Percentiles rank a stretch among this genome's conserved stretches.
Conservation (phyloP, 2,113 vertebrate genomes). For the Cephalopterus ornatus region DNA sequence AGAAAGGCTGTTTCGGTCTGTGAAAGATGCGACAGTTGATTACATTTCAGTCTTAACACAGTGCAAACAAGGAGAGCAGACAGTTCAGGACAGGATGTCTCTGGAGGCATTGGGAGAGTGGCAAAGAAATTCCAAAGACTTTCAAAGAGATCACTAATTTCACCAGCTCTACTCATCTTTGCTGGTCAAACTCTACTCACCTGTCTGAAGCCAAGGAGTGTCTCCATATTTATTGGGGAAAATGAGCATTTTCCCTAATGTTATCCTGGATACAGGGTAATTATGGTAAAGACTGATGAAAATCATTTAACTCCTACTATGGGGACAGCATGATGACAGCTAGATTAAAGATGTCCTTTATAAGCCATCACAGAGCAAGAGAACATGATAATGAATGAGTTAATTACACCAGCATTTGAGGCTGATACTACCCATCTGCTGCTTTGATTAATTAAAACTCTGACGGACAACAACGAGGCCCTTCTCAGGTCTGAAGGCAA, state of each 20-base stretch:
- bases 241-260: background rate
- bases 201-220: background rate
- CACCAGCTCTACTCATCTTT: background rate
- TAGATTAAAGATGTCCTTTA: conserved; percentile 50
- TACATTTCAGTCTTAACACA: background rate
- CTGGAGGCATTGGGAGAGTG: background rate
- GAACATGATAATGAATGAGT: conserved; percentile 75
- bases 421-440: conserved; percentile 71
- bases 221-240: background rate
- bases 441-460: conserved; percentile 75
- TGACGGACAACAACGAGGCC: conserved; percentile 41
- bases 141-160: background rate
- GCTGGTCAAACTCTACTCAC: background rate
- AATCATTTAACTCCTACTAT: conserved; percentile 34
- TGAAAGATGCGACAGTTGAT: background rate
- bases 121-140: background rate
- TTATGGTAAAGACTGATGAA: conserved; percentile 20
- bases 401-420: conserved; percentile 67
- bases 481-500: conserved; percentile 56
- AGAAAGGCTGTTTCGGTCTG: background rate
- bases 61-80: background rate
- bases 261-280: background rate
- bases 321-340: background rate
- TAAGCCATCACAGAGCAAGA: background rate
- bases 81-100: background rate